A percentile compares a stretch with the other conserved stretches of the same genome.
Conservation (phyloP, 2,888 invertebrate genomes). For the Zootermopsis nevadensis region DNA sequence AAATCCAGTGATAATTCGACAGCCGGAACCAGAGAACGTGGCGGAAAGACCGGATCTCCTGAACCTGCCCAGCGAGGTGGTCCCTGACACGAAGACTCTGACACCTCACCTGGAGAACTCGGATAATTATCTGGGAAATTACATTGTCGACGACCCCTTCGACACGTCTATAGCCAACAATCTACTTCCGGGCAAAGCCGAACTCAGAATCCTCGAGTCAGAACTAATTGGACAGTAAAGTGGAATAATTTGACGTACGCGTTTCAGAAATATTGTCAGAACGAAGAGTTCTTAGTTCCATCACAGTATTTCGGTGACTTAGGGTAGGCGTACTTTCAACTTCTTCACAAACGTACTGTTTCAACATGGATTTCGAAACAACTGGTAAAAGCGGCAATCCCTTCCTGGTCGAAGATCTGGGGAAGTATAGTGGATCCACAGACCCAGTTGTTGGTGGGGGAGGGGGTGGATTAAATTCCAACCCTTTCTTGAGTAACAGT, state of each 20-base stretch:
- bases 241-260: no score
- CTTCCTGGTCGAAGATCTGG: conserved; percentile 77
- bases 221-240: conserved; percentile 69
- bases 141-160: conserved; percentile 71
- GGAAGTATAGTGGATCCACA: conserved; percentile 64
- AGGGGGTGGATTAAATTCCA: conserved; percentile 66
- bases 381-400: conserved; percentile 75
- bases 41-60: conserved; percentile 56
- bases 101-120: conserved; percentile 59
- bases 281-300: no score
- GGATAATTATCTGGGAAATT: conserved; percentile 62
- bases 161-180: conserved; percentile 84
- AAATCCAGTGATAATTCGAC: neutral
- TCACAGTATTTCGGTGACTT: no score
- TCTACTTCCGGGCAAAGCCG: conserved; percentile 80
- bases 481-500: conserved; percentile 73
- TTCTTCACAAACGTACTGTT: no score
- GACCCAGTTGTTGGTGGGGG: conserved; percentile 49
- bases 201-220: conserved; percentile 81
- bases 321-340: no score
- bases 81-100: conserved; percentile 61
- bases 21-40: neutral
- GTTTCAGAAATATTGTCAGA: no score
- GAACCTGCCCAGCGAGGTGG: conserved; percentile 56
- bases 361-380: conserved; percentile 62